These are phyloP conservation scores for Centrocercus urophasianus DNA, from an alignment of 2,113 vertebrate genomes.

Conservation along the genomic window DNA sequence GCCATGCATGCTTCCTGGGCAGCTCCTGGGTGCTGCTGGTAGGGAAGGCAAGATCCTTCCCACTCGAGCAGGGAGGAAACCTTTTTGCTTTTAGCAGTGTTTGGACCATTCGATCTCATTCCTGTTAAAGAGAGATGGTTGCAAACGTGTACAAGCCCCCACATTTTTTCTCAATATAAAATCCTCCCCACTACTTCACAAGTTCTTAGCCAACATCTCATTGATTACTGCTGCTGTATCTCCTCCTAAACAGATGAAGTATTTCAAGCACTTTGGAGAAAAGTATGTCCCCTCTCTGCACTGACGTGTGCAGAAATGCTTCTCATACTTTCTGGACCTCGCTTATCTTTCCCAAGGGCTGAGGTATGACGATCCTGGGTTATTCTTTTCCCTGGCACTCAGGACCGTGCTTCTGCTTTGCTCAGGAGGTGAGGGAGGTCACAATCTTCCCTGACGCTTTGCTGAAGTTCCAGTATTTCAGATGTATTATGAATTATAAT, in stretches of 20 bases:
- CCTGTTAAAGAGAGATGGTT: background rate
- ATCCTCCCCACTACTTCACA: background rate
- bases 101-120: background rate
- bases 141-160: background rate
- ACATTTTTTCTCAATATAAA: background rate
- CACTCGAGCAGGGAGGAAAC: background rate
- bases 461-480: background rate
- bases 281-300: background rate
- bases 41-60: background rate
- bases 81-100: background rate
- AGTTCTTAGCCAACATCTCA: background rate
- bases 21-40: background rate
- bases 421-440: background rate
- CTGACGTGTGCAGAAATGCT: conserved; percentile 18
- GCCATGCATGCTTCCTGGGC: background rate
- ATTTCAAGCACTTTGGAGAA: conserved; percentile 10
- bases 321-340: conserved; percentile 38
- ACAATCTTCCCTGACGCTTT: background rate
- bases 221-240: conserved; percentile 1
- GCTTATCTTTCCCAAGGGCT: conserved; percentile 29
- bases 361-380: background rate
- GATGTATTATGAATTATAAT: background rate
- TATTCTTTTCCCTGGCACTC: conserved; percentile 1
- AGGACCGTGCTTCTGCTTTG: background rate
- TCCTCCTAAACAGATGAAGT: conserved; percentile 7